A percentile compares a stretch with the other conserved stretches of the same genome.
These are phyloP conservation scores for Grapholita molesta DNA, from an alignment of 1,140 invertebrate species.

Conservation along the genomic window DNA sequence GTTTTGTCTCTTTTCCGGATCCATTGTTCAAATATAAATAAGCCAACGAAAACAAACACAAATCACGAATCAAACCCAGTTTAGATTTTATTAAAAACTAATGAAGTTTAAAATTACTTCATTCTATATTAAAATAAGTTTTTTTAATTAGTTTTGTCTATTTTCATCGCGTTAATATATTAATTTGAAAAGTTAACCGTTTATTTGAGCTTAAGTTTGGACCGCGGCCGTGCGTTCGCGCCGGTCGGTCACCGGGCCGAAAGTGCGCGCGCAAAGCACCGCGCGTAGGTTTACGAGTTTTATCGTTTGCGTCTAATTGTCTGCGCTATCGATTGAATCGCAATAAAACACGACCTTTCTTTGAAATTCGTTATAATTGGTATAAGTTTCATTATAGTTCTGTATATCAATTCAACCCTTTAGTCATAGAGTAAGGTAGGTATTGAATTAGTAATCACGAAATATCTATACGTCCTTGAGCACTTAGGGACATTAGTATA, in stretches of 20 bases:
- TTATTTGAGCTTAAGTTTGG: neutral
- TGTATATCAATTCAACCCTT: too few relatives aligned
- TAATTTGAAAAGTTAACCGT: conserved; percentile 11
- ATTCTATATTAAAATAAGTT: neutral
- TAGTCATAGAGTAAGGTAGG: too few relatives aligned
- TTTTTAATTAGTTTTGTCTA: neutral
- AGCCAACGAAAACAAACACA: neutral
- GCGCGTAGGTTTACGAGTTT: conserved; percentile 41
- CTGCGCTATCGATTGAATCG: neutral
- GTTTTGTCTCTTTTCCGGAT: conserved; percentile 55
- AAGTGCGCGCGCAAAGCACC: conserved; percentile 38
- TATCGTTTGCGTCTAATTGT: conserved; percentile 38
- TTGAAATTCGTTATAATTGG: neutral
- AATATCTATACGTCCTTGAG: too few relatives aligned
- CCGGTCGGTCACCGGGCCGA: conserved; percentile 29
- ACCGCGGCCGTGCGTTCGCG: neutral
- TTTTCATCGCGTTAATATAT: neutral
- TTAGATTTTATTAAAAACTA: neutral
- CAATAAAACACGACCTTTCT: neutral
- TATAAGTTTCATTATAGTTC: neutral
- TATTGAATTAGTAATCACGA: too few relatives aligned
- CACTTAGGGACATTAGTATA: too few relatives aligned
- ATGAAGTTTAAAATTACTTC: neutral
- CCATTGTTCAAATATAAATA: conserved; percentile 34
- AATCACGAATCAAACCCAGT: neutral